Evolutionary conservation across 1,140 invertebrate species (phyloP), one percentile per base, ranked within the genome.

Genomic region (Gryon sp.): DNA sequence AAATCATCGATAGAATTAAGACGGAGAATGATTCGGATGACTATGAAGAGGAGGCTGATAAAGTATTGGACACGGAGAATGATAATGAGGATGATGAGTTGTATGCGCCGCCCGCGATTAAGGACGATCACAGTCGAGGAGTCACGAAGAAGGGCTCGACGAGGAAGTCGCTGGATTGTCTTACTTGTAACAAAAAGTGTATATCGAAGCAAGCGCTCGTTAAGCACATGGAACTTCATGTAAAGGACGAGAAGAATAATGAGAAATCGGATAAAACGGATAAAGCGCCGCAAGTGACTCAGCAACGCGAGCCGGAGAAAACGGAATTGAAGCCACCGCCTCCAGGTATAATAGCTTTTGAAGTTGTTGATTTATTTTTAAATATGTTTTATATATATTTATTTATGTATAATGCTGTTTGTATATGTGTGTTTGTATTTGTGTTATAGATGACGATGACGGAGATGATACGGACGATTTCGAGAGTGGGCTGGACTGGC

Each of bases 1-100:
- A 83, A 15, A 88, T 89, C 11, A 88, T 89, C 4, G 87, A 89
- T 40, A 83, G 86, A 53, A 89, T 88, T 7, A 88, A 87, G 52
- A 88, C 82, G 0, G 88, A 88, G 19, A 73, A 84, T 14, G 83
- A 80, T 43, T 45, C 83, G 0, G 86, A 87, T 55, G 82, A 85
- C 2, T 82, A 80, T 14, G 82, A 83, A 1, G 81, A 84, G 0
- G 78, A 84, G 12, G 46, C 4, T 4, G 20, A 16, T 0, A 38
- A 14, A 16, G 41, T 15, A 28, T 11, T 1, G 2, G 73, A 50
- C 5, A n/a, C 19, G 0, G 8, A 6, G 4, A 81, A 28, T n/a
- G 63, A 80, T 6, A 53, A 48, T 7, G 75, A 81, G 8, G 70
- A 82, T 16, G 74, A 80, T 15, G 50, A 76, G 15, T 48, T 72